These are phyloP conservation scores for Leptinotarsa lineolata DNA, from an alignment of 1,140 invertebrate genomes.

Conservation along the genomic window DNA sequence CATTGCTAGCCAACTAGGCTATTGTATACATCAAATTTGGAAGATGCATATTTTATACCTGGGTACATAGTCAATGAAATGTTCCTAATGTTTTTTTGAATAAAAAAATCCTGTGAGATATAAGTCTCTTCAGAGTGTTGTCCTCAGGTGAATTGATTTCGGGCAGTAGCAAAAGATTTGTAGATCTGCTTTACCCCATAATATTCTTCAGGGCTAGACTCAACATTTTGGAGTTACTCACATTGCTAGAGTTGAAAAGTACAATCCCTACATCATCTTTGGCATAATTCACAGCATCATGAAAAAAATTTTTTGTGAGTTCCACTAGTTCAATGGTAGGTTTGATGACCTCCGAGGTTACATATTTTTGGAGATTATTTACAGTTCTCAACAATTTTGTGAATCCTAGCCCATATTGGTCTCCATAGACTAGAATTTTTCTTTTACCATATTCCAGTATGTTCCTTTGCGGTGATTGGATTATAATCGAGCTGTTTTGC, in stretches of 20 bases:
- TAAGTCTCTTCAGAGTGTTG: not conserved
- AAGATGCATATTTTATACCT: not conserved
- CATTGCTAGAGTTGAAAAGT: slow-evolving; percentile 1
- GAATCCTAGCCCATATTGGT: slow-evolving; percentile 4
- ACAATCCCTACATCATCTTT: slow-evolving; percentile 4
- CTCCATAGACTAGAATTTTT: slow-evolving; percentile 10
- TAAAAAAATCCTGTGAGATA: not conserved
- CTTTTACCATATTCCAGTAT: not conserved
- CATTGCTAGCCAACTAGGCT: not conserved
- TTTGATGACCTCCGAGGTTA: not conserved
- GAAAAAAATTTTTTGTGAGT: slow-evolving; percentile 6
- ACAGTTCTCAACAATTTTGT: not conserved
- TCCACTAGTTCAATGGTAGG: not conserved
- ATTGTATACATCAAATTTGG: slow-evolving; percentile 1
- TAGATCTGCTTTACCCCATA: slow-evolving; percentile 2
- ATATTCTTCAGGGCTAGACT: slow-evolving; percentile 9
- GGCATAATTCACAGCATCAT: not conserved
- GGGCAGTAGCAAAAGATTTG: slow-evolving; percentile 6
- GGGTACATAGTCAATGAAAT: not conserved
- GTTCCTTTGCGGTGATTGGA: not conserved
- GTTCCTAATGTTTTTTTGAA: not conserved
- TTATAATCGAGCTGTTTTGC: not conserved
- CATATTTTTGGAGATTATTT: slow-evolving; percentile 7
- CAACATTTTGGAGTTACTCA: not conserved
- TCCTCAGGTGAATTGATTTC: not conserved